Percentiles rank a stretch among this genome's conserved stretches.
phyloP scores from a whole-genome alignment of 1,140 invertebrate genomes.

The Muscidifurax raptorellus region DNA sequence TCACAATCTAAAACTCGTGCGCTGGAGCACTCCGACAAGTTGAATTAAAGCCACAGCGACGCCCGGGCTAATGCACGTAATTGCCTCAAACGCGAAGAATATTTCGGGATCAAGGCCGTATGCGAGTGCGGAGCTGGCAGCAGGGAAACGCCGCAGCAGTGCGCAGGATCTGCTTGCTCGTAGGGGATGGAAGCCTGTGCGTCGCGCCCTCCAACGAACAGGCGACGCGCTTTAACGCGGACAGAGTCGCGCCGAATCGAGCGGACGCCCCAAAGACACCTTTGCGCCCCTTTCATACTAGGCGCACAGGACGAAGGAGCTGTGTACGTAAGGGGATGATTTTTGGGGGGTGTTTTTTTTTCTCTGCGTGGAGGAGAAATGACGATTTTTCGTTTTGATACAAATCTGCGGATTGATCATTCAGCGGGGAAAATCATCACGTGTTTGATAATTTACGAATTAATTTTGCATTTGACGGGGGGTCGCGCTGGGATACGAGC shows the following conservation, averaged over 20 bases:
- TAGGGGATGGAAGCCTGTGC: constrained; percentile 56
- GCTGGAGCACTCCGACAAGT: neutral
- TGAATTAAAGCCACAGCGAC: constrained; percentile 53
- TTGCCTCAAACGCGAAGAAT: constrained; percentile 71
- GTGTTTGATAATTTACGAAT: too few species aligned
- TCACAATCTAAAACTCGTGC: too few species aligned
- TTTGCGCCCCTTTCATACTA: constrained; percentile 46
- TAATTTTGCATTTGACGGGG: too few species aligned
- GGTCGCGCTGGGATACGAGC: too few species aligned
- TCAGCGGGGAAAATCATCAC: too few species aligned
- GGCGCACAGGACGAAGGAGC: constrained; percentile 9
- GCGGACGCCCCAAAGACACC: constrained; percentile 36
- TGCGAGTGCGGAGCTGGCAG: constrained; percentile 47
- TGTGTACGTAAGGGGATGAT: neutral
- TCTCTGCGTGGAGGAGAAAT: neutral
- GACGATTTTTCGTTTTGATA: too few species aligned
- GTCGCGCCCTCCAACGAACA: constrained; percentile 59
- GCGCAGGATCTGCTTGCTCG: constrained; percentile 44
- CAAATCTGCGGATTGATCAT: too few species aligned
- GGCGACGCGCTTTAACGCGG: constrained; percentile 29
- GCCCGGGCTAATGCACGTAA: constrained; percentile 59
- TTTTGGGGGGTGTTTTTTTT: neutral
- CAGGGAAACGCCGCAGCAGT: constrained; percentile 9
- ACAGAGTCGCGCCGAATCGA: neutral
- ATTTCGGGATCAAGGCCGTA: constrained; percentile 68